Percentiles rank a stretch among this genome's conserved stretches.
phyloP scores from a whole-genome alignment of 2,888 invertebrate species.

The Dione juno region DNA sequence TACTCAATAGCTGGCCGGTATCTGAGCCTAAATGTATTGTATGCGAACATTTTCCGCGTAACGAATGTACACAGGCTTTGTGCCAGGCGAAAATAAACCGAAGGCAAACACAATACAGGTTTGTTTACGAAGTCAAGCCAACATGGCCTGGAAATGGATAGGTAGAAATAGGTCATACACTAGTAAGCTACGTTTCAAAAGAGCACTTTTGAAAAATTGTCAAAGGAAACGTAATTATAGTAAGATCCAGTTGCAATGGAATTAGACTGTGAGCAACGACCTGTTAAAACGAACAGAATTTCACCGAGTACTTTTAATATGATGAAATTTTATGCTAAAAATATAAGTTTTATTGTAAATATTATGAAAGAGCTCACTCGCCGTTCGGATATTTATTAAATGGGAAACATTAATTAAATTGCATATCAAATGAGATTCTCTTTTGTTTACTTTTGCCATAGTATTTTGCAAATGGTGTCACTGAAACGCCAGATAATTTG shows the following conservation, averaged over 20 bases:
- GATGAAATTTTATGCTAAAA: constrained; percentile 21
- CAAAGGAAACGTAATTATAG: constrained; percentile 46
- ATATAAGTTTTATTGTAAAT: constrained; percentile 12
- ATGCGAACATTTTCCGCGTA: constrained; percentile 35
- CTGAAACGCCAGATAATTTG: not conserved
- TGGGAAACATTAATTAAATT: constrained; percentile 3
- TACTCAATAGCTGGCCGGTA: constrained; percentile 25
- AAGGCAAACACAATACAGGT: constrained; percentile 32
- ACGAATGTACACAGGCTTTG: constrained; percentile 26
- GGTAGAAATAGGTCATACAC: constrained; percentile 45
- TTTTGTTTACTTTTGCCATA: not conserved
- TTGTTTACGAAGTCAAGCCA: constrained; percentile 32
- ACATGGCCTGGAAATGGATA: constrained; percentile 38
- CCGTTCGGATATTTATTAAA: constrained; percentile 6
- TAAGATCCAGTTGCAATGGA: constrained; percentile 36
- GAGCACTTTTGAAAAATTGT: constrained; percentile 44
- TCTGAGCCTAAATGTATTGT: constrained; percentile 34
- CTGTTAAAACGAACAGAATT: constrained; percentile 24
- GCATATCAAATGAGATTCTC: constrained; percentile 1
- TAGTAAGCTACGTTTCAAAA: constrained; percentile 40
- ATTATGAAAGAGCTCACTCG: constrained; percentile 7
- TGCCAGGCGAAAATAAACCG: constrained; percentile 37
- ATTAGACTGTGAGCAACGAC: constrained; percentile 29
- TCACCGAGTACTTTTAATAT: constrained; percentile 11
- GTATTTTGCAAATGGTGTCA: not conserved